phyloP scores from a whole-genome alignment of 1,140 invertebrate species.

The Drosophila ananassae region DNA sequence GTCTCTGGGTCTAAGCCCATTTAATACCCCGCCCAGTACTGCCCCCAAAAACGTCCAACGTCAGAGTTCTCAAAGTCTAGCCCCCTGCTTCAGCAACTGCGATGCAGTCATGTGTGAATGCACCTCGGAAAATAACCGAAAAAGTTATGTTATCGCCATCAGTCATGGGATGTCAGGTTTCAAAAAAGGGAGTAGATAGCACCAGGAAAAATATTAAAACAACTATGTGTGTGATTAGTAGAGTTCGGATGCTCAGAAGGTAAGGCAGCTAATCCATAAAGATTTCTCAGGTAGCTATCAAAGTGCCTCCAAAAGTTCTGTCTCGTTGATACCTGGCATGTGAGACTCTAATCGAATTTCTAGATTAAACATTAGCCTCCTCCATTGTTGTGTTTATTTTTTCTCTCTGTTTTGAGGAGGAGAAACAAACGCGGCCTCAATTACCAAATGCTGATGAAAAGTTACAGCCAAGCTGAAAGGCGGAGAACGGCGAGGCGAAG shows the following conservation, averaged over 20 bases:
- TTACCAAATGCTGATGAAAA: slow-evolving; percentile 70
- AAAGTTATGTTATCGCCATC: slow-evolving; percentile 60
- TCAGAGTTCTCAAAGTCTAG: slow-evolving; percentile 7
- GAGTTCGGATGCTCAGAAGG: background rate
- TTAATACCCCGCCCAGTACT: background rate
- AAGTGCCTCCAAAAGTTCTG: too few relatives aligned
- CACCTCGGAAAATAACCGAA: slow-evolving; percentile 66
- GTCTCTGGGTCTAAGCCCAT: slow-evolving; percentile 1
- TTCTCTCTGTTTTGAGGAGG: slow-evolving; percentile 4
- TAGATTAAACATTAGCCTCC: background rate
- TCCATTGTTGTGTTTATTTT: background rate
- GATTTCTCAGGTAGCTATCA: background rate
- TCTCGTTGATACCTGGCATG: background rate
- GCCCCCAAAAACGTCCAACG: slow-evolving; percentile 4
- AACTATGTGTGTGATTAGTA: background rate
- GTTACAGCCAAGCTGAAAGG: slow-evolving; percentile 36
- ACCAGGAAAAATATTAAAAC: background rate
- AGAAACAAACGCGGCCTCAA: slow-evolving; percentile 41
- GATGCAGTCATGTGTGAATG: slow-evolving; percentile 73
- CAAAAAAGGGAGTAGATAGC: background rate
- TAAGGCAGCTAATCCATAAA: background rate
- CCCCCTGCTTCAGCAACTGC: slow-evolving; percentile 32
- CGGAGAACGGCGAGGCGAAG: slow-evolving; percentile 19
- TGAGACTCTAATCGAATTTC: slow-evolving; percentile 1
- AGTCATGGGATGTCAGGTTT: slow-evolving; percentile 20